Evolutionary conservation across 2,888 invertebrate species (phyloP).

Genomic region (Plagodis pulveraria): DNA sequence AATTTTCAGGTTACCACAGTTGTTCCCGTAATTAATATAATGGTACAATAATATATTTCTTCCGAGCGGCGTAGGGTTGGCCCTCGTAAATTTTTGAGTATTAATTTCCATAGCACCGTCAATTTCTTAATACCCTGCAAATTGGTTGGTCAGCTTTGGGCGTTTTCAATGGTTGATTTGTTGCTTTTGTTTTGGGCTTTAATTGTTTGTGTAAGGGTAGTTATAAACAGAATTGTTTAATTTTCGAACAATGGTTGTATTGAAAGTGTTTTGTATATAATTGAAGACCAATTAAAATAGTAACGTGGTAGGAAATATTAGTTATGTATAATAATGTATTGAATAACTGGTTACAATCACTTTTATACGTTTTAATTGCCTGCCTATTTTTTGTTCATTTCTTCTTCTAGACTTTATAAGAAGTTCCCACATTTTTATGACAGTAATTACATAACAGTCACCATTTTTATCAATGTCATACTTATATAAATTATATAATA

Average conservation of each 20-base stretch:
- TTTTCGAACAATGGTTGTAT: conserved; percentile 4
- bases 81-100: conserved; percentile 41
- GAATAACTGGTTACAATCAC: no score
- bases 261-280: no score
- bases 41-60: conserved; percentile 53
- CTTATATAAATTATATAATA: no score
- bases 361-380: no score
- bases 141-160: conserved; percentile 28
- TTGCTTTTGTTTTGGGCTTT: conserved; percentile 26
- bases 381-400: no score
- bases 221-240: conserved; percentile 12
- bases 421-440: no score
- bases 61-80: conserved; percentile 45
- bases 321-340: no score
- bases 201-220: conserved; percentile 9
- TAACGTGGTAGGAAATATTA: no score
- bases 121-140: conserved; percentile 40
- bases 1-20: conserved; percentile 49
- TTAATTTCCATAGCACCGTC: conserved; percentile 44
- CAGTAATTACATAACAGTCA: no score
- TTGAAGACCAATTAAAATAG: no score
- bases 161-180: conserved; percentile 29
- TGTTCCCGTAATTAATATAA: conserved; percentile 54
- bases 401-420: no score
- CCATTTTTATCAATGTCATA: no score